Conservation (phyloP, 1,140 invertebrate species). For the Pseudomyrmex cubaensis region DNA sequence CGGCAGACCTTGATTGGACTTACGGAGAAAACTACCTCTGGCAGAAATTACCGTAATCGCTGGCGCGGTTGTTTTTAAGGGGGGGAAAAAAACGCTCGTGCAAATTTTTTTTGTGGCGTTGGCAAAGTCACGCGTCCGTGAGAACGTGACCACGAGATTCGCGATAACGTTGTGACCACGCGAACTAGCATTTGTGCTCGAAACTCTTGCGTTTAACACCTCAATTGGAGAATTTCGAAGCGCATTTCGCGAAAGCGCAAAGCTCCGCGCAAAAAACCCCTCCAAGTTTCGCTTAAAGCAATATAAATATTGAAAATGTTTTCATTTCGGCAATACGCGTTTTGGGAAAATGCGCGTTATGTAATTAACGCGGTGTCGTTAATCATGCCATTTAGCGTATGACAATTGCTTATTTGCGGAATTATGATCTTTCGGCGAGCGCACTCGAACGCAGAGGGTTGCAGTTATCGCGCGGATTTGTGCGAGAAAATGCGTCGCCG, state of each 20-base stretch:
- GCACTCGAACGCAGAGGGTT: neutral
- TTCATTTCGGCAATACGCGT: neutral
- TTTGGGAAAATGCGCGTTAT: neutral
- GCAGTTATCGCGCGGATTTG: slow-evolving; percentile 30
- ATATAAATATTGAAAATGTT: neutral
- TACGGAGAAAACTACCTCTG: slow-evolving; percentile 32
- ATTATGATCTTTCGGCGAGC: slow-evolving; percentile 42
- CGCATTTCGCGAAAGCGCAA: neutral
- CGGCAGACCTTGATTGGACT: slow-evolving; percentile 31
- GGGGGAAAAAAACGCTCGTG: slow-evolving; percentile 1
- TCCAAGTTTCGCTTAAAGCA: slow-evolving; percentile 23
- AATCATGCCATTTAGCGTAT: slow-evolving; percentile 45
- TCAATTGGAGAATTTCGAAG: slow-evolving; percentile 39
- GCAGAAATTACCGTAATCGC: slow-evolving; percentile 55
- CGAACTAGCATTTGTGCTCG: slow-evolving; percentile 32
- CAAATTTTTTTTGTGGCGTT: slow-evolving; percentile 43
- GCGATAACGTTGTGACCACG: slow-evolving; percentile 53
- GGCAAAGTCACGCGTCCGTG: slow-evolving; percentile 47
- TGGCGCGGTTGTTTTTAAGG: slow-evolving; percentile 32
- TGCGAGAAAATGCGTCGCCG: neutral
- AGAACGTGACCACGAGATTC: slow-evolving; percentile 57
- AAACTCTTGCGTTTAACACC: slow-evolving; percentile 50
- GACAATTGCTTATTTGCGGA: slow-evolving; percentile 49
- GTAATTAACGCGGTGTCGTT: slow-evolving; percentile 40
- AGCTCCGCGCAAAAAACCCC: neutral